Percentiles rank a stretch among this genome's conserved stretches.
Evolutionary conservation across 2,113 vertebrate genomes (phyloP).

Genomic region (Speoplatyrhinus poulsoni): DNA sequence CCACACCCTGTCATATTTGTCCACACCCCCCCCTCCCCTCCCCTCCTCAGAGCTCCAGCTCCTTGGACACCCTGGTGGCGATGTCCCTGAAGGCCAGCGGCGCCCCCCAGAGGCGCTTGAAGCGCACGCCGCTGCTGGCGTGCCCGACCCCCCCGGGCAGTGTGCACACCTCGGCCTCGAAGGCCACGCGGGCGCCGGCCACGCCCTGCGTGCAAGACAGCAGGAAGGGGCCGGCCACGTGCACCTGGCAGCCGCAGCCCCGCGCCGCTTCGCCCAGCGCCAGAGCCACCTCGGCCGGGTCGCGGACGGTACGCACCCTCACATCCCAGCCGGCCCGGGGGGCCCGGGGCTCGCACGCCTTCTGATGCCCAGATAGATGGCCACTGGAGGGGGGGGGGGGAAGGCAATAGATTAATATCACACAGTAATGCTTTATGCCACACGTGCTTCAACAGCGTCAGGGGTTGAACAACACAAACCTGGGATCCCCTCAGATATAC

Average conservation of each 20-base stretch:
- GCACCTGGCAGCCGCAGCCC: slow-evolving; percentile 82
- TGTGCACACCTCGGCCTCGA: slow-evolving; percentile 89
- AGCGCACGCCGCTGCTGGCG: slow-evolving; percentile 80
- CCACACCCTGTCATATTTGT: slow-evolving; percentile 50
- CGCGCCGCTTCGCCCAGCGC: slow-evolving; percentile 83
- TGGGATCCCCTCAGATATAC: too few species aligned
- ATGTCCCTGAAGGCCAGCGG: slow-evolving; percentile 86
- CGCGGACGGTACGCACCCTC: slow-evolving; percentile 82
- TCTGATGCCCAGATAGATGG: slow-evolving; percentile 95
- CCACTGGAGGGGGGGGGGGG: slow-evolving; percentile 77
- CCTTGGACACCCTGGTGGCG: slow-evolving; percentile 86
- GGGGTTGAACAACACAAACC: too few species aligned
- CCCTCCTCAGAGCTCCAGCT: slow-evolving; percentile 83
- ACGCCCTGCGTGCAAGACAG: slow-evolving; percentile 87
- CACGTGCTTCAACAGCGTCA: too few species aligned
- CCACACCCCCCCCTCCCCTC: slow-evolving; percentile 74
- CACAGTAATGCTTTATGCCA: too few species aligned
- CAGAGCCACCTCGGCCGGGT: slow-evolving; percentile 82
- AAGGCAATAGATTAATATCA: too few species aligned
- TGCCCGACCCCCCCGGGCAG: slow-evolving; percentile 79
- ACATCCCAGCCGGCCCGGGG: slow-evolving; percentile 87
- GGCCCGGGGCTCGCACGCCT: slow-evolving; percentile 81
- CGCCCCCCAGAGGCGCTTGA: slow-evolving; percentile 85
- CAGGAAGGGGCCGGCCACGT: slow-evolving; percentile 86
- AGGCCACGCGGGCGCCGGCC: slow-evolving; percentile 82